Percentiles rank a stretch among this genome's conserved stretches.
phyloP scores from a whole-genome alignment of 2,113 vertebrate genomes.

The Dasyurus viverrinus region DNA sequence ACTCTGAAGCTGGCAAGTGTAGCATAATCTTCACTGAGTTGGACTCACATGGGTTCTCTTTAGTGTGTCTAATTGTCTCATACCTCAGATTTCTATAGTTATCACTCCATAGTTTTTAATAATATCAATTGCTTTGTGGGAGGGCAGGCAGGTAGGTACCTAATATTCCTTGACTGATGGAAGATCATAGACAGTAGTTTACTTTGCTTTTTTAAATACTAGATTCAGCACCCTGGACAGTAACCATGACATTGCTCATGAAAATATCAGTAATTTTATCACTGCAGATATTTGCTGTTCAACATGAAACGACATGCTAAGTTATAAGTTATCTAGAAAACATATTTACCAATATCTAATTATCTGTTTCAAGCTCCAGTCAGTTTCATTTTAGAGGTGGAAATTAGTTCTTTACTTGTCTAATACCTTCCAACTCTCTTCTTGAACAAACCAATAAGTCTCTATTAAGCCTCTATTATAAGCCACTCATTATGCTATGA shows the following conservation, averaged over 20 bases:
- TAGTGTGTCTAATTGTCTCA: background rate
- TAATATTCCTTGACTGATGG: background rate
- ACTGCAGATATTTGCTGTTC: background rate
- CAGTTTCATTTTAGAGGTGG: background rate
- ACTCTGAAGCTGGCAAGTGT: background rate
- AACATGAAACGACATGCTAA: background rate
- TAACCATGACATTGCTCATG: background rate
- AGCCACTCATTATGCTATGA: background rate
- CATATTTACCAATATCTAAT: background rate
- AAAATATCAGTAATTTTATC: background rate
- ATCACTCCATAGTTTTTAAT: background rate
- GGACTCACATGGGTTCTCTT: background rate
- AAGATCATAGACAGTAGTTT: background rate
- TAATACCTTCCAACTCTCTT: background rate
- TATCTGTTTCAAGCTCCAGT: background rate
- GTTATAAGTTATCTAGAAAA: background rate
- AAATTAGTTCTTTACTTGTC: background rate
- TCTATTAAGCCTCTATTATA: background rate
- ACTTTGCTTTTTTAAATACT: background rate
- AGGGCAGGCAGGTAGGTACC: background rate
- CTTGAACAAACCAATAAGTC: background rate
- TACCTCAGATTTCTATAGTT: background rate
- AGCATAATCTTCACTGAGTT: background rate
- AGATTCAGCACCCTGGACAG: background rate
- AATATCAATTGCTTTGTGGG: background rate